Evolutionary conservation across 2,888 invertebrate species (phyloP), one percentile per base, ranked within the genome.

Genomic region (Dysmachus trigonus): DNA sequence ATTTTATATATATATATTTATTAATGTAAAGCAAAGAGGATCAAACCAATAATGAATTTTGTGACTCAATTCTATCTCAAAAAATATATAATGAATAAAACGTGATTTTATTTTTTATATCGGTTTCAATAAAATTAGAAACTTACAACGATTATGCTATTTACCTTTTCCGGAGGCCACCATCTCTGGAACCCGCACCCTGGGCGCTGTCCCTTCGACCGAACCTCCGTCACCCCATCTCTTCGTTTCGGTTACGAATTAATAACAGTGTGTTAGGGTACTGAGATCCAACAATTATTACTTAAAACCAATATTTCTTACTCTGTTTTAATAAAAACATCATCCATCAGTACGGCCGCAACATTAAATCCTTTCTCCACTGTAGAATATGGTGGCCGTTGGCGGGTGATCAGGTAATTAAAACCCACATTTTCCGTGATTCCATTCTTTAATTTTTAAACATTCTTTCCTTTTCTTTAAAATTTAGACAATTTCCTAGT

Each of bases 371-470:
- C 27, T 62, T 62, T 62, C 7, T 62, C 62, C 18, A 7, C 27
- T 62, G 62, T 62, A 22, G 22, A 47, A 62, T 62, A 8, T 18
- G 10, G 27, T 27, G 27, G 62, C 18, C 22, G 27, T 27, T 27
- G 62, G 8, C 62, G 22, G 62, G 27, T 1, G 8, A 22, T 62
- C 22, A 62, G 62, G 62, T 18, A 62, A 62, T 62, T 62, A 62
- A 62, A 62, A 62, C 62, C 62, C 62, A 62, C 8, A 62, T 10
- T 62, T 62, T 62, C 62, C 62, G 18, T 81, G 22, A 79, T 51
- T 79, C 31, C 79, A 79, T 47, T 81, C 81, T 81, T 81, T 81
- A 81, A 81, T 81, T 62, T 62, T 81, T 81, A 81, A 53, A 81
- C 81, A 53, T 81, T 81, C 73, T 51, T 81, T 33, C 33, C 31